These are phyloP conservation scores for Eristalis tenax DNA, from an alignment of 2,888 invertebrate genomes.

Conservation along the genomic window DNA sequence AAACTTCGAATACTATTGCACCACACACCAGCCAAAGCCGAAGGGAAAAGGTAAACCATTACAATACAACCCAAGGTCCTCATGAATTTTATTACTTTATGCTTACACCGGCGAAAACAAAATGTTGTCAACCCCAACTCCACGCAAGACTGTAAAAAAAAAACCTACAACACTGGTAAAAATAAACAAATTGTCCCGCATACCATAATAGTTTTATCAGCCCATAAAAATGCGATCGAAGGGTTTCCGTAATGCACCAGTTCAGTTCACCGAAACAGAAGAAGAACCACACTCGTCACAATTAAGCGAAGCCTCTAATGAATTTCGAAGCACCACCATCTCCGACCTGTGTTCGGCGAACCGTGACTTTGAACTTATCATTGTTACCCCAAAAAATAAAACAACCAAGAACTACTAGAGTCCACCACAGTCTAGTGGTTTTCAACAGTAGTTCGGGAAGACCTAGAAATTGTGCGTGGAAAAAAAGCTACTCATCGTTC, in stretches of 20 bases:
- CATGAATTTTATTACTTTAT: background rate
- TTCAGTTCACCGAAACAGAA: slow-evolving; percentile 3
- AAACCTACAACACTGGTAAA: background rate
- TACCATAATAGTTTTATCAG: slow-evolving; percentile 17
- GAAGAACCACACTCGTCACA: slow-evolving; percentile 18
- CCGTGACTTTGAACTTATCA: slow-evolving; percentile 55
- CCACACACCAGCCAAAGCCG: no score
- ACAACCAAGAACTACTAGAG: background rate
- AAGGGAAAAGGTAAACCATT: background rate
- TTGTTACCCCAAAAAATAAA: slow-evolving; percentile 40
- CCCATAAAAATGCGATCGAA: slow-evolving; percentile 16
- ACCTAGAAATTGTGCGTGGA: slow-evolving; percentile 47
- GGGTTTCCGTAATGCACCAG: slow-evolving; percentile 2
- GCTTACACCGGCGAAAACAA: background rate
- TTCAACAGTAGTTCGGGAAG: slow-evolving; percentile 41
- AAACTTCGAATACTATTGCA: background rate
- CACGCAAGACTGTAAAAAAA: background rate
- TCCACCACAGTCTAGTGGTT: slow-evolving; percentile 65
- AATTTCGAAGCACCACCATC: slow-evolving; percentile 24
- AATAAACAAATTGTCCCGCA: slow-evolving; percentile 28
- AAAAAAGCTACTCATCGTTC: slow-evolving; percentile 25
- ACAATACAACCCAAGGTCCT: background rate
- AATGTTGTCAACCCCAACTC: background rate
- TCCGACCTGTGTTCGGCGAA: slow-evolving; percentile 40
- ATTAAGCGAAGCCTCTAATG: background rate